Base-by-base conservation (phyloP, 1,140 invertebrate genomes). In the Drosophila willistoni region DNA sequence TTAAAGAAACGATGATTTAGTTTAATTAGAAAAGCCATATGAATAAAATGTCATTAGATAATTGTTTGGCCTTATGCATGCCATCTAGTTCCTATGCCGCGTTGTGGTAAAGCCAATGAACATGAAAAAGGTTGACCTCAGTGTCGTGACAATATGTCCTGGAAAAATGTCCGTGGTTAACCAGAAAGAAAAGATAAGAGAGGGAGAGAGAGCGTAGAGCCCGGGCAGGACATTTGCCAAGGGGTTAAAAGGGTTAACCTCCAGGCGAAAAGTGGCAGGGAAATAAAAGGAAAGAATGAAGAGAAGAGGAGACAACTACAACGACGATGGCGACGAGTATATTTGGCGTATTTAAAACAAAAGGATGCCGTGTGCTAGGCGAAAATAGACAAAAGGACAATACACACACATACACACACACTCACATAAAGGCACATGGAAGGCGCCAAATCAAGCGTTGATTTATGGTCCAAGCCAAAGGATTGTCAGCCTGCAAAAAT, bases 301-400 rank as follows among this genome's bases (percentile, higher is more conserved):
- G 44, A 41, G 7, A 55, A 51, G 44, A 60, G 64, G 60, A 55
- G 77, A 66, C 64, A 41, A 70, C 39, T 65, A 36, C 61, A 73
- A 22, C 68, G 57, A 74, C 64, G 72, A 60, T n/a, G 41, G 56
- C 57, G 71, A 77, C 60, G 78, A 89, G 84, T 89, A 89, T 75
- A 89, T 89, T 89, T 89, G 80, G 85, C 73, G 72, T 59, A 89
- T 84, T 51, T 89, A 81, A 89, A 89, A 89, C 84, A 89, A 89
- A 87, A 74, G 84, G 70, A 80, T 77, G 73, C 83, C 83, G 76
- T 86, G 80, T 86, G 73, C 83, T 83, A 69, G 79, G 65, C 79
- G 44, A 51, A 83, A 86, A 86, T 79, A 86, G 83, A 89, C 84
- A 89, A 89, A 74, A 65, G 84, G 68, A 80, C 66, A 22, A 47